These are phyloP conservation scores for Tenebrio molitor DNA, from an alignment of 1,140 invertebrate species.

Conservation along the genomic window DNA sequence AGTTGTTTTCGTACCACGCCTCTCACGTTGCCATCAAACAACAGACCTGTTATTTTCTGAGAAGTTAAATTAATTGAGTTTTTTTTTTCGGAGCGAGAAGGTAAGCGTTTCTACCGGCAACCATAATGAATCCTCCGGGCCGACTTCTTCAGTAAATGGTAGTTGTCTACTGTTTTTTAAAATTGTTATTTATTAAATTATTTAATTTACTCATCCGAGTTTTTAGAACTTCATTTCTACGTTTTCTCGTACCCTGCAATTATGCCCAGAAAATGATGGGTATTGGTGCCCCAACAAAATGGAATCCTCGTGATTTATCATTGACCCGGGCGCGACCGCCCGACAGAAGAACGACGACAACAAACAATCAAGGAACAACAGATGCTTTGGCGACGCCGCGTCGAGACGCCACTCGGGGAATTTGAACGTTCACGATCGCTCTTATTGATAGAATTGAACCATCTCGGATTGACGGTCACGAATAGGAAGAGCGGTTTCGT, in stretches of 20 bases:
- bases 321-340: neutral
- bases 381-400: no score
- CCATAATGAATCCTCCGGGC: constrained; percentile 58
- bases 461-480: constrained; percentile 27
- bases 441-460: constrained; percentile 14
- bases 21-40: constrained; percentile 56
- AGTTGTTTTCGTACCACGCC: constrained; percentile 56
- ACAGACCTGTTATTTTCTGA: constrained; percentile 62
- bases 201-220: constrained; percentile 46
- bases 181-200: constrained; percentile 60
- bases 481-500: constrained; percentile 50
- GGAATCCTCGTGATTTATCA: constrained; percentile 24
- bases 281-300: constrained; percentile 26
- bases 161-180: constrained; percentile 60
- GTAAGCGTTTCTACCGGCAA: constrained; percentile 60
- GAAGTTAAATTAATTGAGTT: constrained; percentile 64
- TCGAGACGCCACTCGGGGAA: no score
- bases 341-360: no score
- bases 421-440: no score
- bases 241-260: constrained; percentile 26
- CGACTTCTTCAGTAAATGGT: constrained; percentile 63
- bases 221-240: constrained; percentile 39
- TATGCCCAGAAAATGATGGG: constrained; percentile 24
- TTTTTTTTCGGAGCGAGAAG: constrained; percentile 54
- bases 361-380: no score